Conservation (phyloP, 1,140 invertebrate genomes). For the Akabosia matsudoensis region DNA sequence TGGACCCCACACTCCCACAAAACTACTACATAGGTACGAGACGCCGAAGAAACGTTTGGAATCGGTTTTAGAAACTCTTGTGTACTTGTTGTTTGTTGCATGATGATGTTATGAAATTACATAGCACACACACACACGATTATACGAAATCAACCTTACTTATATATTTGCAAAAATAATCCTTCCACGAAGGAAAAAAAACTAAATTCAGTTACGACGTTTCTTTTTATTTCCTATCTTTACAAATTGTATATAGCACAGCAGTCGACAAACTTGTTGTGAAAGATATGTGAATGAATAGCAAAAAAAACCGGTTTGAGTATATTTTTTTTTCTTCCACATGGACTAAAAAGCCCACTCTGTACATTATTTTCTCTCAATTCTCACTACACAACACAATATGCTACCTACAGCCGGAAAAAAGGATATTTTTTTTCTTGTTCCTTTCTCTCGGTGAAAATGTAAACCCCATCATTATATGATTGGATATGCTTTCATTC, state of each 20-base stretch:
- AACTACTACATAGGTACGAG: slow-evolving; percentile 14
- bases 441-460: too few relatives aligned
- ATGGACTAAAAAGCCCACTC: background rate
- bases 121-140: too few relatives aligned
- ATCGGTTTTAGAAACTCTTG: background rate
- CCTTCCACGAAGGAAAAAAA: too few relatives aligned
- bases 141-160: too few relatives aligned
- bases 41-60: background rate
- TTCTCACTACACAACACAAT: background rate
- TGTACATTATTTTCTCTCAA: background rate
- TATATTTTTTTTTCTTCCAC: background rate
- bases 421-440: background rate
- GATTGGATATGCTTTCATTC: background rate
- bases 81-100: background rate
- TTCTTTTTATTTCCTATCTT: too few relatives aligned
- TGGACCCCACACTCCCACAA: slow-evolving; percentile 11
- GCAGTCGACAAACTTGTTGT: background rate
- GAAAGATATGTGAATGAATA: background rate
- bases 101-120: too few relatives aligned
- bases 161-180: too few relatives aligned
- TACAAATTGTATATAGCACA: too few relatives aligned
- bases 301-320: background rate
- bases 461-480: background rate
- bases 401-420: background rate
- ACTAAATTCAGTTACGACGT: too few relatives aligned